A percentile compares a stretch with the other conserved stretches of the same genome.
phyloP scores from a whole-genome alignment of 2,113 vertebrate species.

The Cyanoderma ruficeps region DNA sequence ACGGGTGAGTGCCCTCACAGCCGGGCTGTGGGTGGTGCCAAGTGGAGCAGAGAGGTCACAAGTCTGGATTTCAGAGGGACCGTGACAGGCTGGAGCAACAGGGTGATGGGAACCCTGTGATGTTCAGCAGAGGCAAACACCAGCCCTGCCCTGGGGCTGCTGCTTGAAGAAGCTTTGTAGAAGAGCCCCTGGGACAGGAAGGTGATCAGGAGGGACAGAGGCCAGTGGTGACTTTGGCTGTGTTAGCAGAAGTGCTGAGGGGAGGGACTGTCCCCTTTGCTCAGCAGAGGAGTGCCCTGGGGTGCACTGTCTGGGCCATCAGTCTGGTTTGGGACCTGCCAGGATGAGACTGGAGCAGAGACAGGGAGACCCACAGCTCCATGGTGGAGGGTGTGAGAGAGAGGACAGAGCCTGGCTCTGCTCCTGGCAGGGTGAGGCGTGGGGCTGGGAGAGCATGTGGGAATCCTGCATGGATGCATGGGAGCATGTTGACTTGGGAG shows the following conservation, averaged over 20 bases:
- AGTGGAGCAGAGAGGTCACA: background rate
- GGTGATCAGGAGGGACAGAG: background rate
- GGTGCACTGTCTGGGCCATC: background rate
- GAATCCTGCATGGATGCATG: background rate
- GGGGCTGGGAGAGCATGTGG: background rate
- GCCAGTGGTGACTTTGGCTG: background rate
- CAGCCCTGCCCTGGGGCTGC: background rate
- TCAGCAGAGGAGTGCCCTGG: background rate
- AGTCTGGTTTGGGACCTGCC: background rate
- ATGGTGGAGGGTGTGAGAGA: background rate
- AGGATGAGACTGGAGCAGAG: background rate
- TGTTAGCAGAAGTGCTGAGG: background rate
- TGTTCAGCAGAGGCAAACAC: background rate
- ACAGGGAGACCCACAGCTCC: background rate
- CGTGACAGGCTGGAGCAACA: background rate
- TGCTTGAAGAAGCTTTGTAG: background rate
- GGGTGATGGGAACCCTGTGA: fast-evolving
- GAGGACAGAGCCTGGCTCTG: background rate
- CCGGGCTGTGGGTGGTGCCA: background rate
- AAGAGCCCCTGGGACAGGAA: background rate
- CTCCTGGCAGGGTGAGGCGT: fast-evolving
- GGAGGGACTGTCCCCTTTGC: background rate
- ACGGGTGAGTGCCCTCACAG: fast-evolving
- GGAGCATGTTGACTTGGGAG: fast-evolving
- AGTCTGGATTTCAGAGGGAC: background rate